These are phyloP conservation scores for Eonycteris spelaea DNA, from an alignment of 2,113 vertebrate species.

Conservation along the genomic window DNA sequence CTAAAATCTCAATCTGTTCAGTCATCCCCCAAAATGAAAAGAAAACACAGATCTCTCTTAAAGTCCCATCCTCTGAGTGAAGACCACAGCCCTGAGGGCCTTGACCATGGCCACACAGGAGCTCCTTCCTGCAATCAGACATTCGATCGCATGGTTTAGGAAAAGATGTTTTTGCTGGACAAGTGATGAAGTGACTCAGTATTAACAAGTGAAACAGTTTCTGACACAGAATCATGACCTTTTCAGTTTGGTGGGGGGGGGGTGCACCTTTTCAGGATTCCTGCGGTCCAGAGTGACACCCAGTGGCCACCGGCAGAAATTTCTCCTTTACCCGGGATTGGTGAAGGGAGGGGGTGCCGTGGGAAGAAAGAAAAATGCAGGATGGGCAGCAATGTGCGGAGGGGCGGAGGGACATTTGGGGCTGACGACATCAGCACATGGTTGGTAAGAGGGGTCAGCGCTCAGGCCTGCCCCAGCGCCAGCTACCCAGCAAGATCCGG, in stretches of 20 bases:
- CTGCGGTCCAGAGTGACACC: constrained; percentile 75
- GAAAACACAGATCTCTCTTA: background rate
- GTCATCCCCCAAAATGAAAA: background rate
- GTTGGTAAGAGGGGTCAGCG: background rate
- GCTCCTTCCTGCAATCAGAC: background rate
- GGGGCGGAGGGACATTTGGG: accelerated
- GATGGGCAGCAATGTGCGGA: accelerated
- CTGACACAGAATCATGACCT: background rate
- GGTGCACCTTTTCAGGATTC: accelerated
- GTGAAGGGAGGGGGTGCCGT: background rate
- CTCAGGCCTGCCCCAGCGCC: accelerated
- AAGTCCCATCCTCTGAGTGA: background rate
- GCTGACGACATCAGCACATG: no score
- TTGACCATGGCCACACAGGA: background rate
- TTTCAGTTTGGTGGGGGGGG: background rate
- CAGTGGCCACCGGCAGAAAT: constrained; percentile 62
- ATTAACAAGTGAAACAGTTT: constrained; percentile 60
- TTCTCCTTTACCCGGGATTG: accelerated
- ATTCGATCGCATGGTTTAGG: constrained; percentile 2
- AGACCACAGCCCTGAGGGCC: background rate
- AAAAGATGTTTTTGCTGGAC: constrained; percentile 57
- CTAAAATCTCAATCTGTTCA: background rate
- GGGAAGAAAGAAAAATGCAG: no score
- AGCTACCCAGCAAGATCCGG: background rate
- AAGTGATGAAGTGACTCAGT: constrained; percentile 19